These are phyloP conservation scores for Autographa gamma DNA, from an alignment of 2,888 invertebrate species.

Conservation along the genomic window DNA sequence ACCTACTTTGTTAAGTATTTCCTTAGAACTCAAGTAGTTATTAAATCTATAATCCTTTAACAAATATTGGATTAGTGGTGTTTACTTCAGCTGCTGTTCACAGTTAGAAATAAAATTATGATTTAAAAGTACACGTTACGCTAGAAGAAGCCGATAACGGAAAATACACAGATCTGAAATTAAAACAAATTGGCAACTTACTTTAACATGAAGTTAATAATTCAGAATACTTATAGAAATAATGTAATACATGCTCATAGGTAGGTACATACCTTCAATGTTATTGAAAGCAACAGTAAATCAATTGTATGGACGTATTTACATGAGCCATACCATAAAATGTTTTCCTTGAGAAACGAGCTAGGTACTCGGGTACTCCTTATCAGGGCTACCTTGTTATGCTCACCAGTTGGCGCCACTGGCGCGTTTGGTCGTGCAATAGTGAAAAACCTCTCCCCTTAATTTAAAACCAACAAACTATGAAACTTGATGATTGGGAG, in stretches of 20 bases:
- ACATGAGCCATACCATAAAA: background rate
- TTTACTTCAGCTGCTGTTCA: slow-evolving; percentile 22
- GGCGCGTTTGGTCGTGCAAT: too few species aligned
- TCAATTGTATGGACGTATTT: background rate
- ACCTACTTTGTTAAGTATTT: slow-evolving; percentile 49
- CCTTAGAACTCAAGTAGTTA: slow-evolving; percentile 26
- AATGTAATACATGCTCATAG: background rate
- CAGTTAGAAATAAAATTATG: background rate
- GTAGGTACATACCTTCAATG: background rate
- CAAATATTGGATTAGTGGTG: slow-evolving; percentile 25
- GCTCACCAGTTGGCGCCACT: too few species aligned
- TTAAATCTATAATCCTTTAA: slow-evolving; percentile 19
- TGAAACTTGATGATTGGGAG: too few species aligned
- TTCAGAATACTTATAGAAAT: background rate
- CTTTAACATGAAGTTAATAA: background rate
- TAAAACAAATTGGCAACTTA: background rate
- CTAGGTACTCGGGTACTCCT: too few species aligned
- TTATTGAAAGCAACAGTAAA: background rate
- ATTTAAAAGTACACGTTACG: background rate
- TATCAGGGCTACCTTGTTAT: too few species aligned
- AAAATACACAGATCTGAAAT: background rate
- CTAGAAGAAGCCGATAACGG: background rate
- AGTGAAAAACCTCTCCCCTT: too few species aligned
- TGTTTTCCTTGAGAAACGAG: background rate
- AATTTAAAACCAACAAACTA: too few species aligned